Evolutionary conservation across 2,888 invertebrate species (phyloP), one percentile per base, ranked within the genome.

Genomic region (Calliphora vomitoria): DNA sequence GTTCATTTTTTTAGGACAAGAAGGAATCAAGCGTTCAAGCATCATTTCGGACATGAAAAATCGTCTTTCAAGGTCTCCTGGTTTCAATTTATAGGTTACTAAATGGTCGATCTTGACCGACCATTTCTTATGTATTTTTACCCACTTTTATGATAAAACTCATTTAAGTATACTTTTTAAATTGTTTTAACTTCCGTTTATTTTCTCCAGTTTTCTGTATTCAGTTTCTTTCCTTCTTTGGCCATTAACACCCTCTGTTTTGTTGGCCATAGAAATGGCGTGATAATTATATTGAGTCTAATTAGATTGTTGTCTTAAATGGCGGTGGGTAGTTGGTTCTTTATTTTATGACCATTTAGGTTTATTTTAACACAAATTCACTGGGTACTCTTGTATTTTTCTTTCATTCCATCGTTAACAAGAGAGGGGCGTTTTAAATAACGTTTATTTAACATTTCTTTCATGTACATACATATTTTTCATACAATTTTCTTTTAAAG

Each of bases 241-340:
- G 8, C 76, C 58, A 74, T 75, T 50, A 18, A 82, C 69, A 64
- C 68, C 83, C 58, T 18, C 71, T 69, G 50, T 18, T 35, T 69
- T 20, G 66, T 68, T 44, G 79, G 50, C 66, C 84, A 66, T 4
- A 20, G 50, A 88, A 83, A 76, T 71, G 88, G 82, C 86, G 89
- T 91, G 90, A 91, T 91, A 92, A 91, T 92, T 90, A 91, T 90
- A 90, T 88, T 85, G 85, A 86, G 90, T 91, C 91, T 92, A 92
- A 92, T 92, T 92, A 92, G 90, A 91, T 92, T 92, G 75, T 92
- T 88, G 75, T 80, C 79, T 80, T 69, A 62, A 85, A 66, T 69
- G 80, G 50, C 62, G 41, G 64, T 53, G 62, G 75, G 41, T 76
- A 31, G 69, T 78, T 55, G 69, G 15, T 47, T 20, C 25, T 55